Evolutionary conservation across 2,797 vertebrate species (phyloP), one percentile per base, ranked within the genome.

Genomic region (Protonibea diacanthus): DNA sequence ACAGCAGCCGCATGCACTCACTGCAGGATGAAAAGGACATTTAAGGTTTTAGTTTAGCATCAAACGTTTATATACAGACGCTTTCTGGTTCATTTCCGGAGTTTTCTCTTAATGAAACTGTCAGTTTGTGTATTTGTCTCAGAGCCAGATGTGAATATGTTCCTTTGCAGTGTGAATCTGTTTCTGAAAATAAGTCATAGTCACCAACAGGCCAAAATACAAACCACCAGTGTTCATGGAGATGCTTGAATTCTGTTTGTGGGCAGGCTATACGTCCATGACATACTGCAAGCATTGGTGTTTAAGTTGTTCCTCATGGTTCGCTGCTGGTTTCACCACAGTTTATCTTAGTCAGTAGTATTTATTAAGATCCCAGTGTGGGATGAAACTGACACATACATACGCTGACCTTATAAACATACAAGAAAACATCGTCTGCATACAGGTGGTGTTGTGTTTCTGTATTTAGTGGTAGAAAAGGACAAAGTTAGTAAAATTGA

Each of bases 1-100:
- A 69, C 66, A 53, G 73, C 49, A 6, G 5, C 25, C 3, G 4
- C 13, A 27, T 17, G 49, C 67, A 40, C 47, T 4, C 52, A 8
- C 0, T 1, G 21, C 20, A 17, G 59, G 15, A 78, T 60, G 14
- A 55, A 40, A 59, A 55, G 67, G 15, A 74, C 48, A 58, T 55
- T 58, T 42, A 27, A n/a, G 71, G 55, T 69, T 60, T 78, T 21
- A 33, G 71, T 17, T 1, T 0, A 8, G 17, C 27, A 6, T 78
- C 55, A 29, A 1, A 4, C 51, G 27, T 38, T 48, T 58, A 42
- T 49, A 21, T 1, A 25, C 67, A 71, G 15, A 75, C 23, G 6
- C 0, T 7, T 6, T 51, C 56, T 71, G 49, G 13, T 27, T 74
- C 23, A 42, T 47, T 11, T 13, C 29, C 23, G 60, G 4, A 20